Percentiles rank a stretch among this genome's conserved stretches.
Evolutionary conservation across 1,140 invertebrate genomes (phyloP).

Genomic region (Neodiprion virginianus): DNA sequence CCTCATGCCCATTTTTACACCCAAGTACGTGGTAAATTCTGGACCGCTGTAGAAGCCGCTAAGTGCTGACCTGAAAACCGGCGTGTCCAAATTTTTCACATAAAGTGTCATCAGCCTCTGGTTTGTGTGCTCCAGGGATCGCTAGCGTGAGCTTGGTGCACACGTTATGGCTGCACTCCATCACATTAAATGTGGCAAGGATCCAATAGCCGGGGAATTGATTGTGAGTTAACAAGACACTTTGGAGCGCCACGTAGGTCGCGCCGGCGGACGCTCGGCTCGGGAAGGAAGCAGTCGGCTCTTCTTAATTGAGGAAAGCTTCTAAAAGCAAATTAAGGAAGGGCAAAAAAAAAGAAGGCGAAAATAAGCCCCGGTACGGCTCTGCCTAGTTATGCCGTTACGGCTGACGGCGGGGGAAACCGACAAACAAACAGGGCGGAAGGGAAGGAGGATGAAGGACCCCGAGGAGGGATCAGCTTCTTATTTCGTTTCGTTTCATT

Average conservation of each 20-base stretch:
- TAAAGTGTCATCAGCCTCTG: too few species aligned
- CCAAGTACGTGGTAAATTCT: too few species aligned
- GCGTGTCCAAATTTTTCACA: too few species aligned
- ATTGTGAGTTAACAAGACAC: slow-evolving; percentile 3
- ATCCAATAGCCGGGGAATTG: not conserved
- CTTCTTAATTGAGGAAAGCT: not conserved
- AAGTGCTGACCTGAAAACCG: too few species aligned
- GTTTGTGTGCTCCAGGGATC: too few species aligned
- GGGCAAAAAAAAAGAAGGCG: not conserved
- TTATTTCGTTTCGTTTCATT: not conserved
- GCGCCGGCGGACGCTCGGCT: too few species aligned
- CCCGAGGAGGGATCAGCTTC: not conserved
- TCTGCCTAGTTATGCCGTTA: not conserved
- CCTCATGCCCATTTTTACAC: too few species aligned
- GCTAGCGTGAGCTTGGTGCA: too few species aligned
- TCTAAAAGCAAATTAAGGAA: not conserved
- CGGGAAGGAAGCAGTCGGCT: not conserved
- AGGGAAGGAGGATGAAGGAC: not conserved
- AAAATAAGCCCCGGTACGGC: not conserved
- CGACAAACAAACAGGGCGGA: not conserved
- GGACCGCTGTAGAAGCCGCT: too few species aligned
- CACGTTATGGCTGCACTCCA: too few species aligned
- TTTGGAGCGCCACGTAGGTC: not conserved
- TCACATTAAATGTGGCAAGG: too few species aligned
- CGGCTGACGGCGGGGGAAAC: not conserved